These are phyloP conservation scores for Phrynocephalus forsythii DNA, from an alignment of 2,797 vertebrate genomes.

Conservation along the genomic window DNA sequence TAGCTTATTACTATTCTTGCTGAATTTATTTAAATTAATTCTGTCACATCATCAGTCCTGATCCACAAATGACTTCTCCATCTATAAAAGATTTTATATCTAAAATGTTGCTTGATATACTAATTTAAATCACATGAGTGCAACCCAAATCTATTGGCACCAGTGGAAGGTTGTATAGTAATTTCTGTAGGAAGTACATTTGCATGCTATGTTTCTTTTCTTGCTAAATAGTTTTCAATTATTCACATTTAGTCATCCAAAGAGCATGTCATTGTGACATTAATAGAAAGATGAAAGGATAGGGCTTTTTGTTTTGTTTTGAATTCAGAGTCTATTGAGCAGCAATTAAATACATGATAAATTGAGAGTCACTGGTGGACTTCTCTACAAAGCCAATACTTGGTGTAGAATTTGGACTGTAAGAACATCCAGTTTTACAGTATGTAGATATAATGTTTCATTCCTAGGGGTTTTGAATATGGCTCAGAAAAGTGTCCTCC, in stretches of 20 bases:
- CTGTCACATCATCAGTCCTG: not conserved
- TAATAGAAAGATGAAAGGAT: not conserved
- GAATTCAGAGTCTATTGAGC: not conserved
- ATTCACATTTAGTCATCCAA: constrained; percentile 10
- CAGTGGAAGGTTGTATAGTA: not conserved
- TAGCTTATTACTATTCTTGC: not conserved
- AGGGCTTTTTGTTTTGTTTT: not conserved
- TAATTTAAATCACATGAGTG: not conserved
- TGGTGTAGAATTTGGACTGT: not conserved
- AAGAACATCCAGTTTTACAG: not conserved
- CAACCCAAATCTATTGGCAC: not conserved
- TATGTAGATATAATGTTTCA: not conserved
- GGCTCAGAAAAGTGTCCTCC: not conserved
- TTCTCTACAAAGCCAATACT: not conserved
- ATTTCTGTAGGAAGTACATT: constrained; percentile 13
- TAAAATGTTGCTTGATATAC: constrained; percentile 24
- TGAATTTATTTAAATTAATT: constrained; percentile 7
- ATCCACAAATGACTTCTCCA: not conserved
- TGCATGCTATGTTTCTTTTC: not conserved
- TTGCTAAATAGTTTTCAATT: constrained; percentile 17
- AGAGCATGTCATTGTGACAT: not conserved
- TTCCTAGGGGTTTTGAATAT: not conserved
- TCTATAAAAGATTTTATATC: constrained; percentile 3
- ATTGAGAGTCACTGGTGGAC: not conserved
- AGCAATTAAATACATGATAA: not conserved